A percentile compares a stretch with the other conserved stretches of the same genome.
phyloP scores from a whole-genome alignment of 2,888 invertebrate genomes.

The Sicus ferrugineus region DNA sequence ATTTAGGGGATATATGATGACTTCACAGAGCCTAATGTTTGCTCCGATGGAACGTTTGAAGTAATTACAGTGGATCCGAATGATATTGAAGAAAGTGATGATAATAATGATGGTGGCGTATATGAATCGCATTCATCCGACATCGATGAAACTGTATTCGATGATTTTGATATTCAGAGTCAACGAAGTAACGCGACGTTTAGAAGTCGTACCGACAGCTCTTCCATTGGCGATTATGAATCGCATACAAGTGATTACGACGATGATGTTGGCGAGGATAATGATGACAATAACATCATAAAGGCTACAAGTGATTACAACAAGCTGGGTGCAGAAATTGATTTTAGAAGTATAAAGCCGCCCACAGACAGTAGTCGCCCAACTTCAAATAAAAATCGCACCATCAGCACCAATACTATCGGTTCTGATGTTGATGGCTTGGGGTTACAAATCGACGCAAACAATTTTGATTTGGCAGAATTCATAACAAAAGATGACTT shows the following conservation, averaged over 20 bases:
- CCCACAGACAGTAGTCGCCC: slow-evolving; percentile 13
- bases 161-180: slow-evolving; percentile 50
- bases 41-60: slow-evolving; percentile 49
- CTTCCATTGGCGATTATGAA: slow-evolving; percentile 63
- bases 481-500: slow-evolving; percentile 63
- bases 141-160: slow-evolving; percentile 33
- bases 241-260: slow-evolving; percentile 63
- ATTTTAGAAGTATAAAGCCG: slow-evolving; percentile 32
- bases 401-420: slow-evolving; percentile 53
- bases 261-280: slow-evolving; percentile 48
- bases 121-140: slow-evolving; percentile 21
- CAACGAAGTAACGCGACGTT: slow-evolving; percentile 56
- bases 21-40: slow-evolving; percentile 50
- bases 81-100: slow-evolving; percentile 32
- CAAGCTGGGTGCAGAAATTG: slow-evolving; percentile 8
- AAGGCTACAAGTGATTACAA: slow-evolving; percentile 2
- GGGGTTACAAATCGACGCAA: slow-evolving; percentile 56
- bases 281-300: slow-evolving; percentile 30
- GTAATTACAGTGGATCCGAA: slow-evolving; percentile 54
- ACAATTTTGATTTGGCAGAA: slow-evolving; percentile 61
- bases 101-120: slow-evolving; percentile 43
- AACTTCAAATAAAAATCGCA: slow-evolving; percentile 46
- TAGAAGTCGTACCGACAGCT: slow-evolving; percentile 60
- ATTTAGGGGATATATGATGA: slow-evolving; percentile 56
- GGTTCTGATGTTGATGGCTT: slow-evolving; percentile 54